A percentile compares a stretch with the other conserved stretches of the same genome.
Conservation (phyloP, 2,113 vertebrate genomes). For the Sylvietta virens region DNA sequence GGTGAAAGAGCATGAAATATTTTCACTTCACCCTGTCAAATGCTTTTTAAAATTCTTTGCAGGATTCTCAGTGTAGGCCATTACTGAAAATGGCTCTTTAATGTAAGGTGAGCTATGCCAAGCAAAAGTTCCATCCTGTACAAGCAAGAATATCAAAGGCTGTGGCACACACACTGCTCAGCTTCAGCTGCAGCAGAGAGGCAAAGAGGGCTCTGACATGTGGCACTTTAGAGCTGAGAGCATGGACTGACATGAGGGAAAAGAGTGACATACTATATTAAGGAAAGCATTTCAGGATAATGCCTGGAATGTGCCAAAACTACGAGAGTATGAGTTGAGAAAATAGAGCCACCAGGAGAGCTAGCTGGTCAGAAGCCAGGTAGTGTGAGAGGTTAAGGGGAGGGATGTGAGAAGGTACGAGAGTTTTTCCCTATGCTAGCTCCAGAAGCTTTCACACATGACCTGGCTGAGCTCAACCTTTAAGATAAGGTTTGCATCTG, state of each 20-base stretch:
- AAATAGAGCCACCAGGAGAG: neutral
- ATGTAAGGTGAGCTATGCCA: neutral
- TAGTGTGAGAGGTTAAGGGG: neutral
- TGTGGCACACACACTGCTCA: neutral
- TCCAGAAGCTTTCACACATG: neutral
- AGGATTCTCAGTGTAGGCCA: neutral
- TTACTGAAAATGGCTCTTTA: neutral
- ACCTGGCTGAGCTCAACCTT: neutral
- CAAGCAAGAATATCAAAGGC: neutral
- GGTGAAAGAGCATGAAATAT: neutral
- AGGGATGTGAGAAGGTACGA: fast-evolving
- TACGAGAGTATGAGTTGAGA: neutral
- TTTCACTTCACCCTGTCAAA: neutral
- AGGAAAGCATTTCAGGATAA: neutral
- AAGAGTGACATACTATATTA: neutral
- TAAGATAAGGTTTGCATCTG: neutral
- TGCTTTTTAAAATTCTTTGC: neutral
- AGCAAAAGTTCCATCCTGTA: neutral
- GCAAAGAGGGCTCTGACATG: neutral
- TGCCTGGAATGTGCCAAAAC: neutral
- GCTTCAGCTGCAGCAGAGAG: neutral
- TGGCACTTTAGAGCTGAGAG: neutral
- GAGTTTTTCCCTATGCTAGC: neutral
- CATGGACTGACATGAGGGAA: neutral
- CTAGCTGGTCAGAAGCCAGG: neutral